A percentile compares a stretch with the other conserved stretches of the same genome.
Conservation (phyloP, 2,113 vertebrate genomes). For the rabbit (Oryctolagus cuniculus) region mOryCun1.1 NC_091436.1:9130001-9130500, state of each 20-base stretch:
- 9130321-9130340: neutral
- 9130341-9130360: neutral
- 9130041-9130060: neutral
- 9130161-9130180: rapidly evolving
- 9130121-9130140: neutral
- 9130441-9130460: neutral
- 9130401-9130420: neutral
- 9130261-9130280: neutral
- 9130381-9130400: rapidly evolving
- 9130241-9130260: neutral
- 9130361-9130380: neutral
- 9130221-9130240: neutral
- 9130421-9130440: neutral
- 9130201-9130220: rapidly evolving
- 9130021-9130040: neutral
- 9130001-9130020: neutral
- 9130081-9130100: neutral
- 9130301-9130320: neutral
- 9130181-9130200: neutral
- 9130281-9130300: neutral
- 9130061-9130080: neutral
- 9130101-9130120: rapidly evolving
- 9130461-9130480: neutral
- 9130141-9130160: neutral
- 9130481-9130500: neutral